Conservation (phyloP, 2,113 vertebrate species). For the Centrocercus urophasianus region DNA sequence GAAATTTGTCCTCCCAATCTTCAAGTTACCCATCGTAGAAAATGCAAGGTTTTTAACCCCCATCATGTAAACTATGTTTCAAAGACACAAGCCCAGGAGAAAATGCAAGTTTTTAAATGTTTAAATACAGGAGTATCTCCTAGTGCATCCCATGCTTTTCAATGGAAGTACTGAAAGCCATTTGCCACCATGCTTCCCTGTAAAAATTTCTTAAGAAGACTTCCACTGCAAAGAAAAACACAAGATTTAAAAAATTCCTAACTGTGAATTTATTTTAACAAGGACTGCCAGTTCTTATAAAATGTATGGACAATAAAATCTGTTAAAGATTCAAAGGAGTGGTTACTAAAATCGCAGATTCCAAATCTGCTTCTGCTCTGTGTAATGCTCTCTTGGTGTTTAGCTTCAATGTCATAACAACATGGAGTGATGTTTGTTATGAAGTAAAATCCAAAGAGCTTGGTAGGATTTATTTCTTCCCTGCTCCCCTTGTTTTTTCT, state of each 20-base stretch:
- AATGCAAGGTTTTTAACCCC: background rate
- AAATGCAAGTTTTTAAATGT: background rate
- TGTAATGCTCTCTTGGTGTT: background rate
- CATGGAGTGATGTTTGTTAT: background rate
- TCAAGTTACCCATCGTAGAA: background rate
- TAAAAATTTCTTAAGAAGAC: background rate
- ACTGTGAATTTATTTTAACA: background rate
- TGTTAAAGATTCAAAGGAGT: background rate
- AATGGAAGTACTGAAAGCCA: background rate
- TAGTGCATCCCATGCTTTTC: background rate
- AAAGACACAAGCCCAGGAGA: fast-evolving
- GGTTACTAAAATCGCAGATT: background rate
- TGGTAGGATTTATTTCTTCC: background rate
- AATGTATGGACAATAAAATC: background rate
- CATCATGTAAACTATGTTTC: background rate
- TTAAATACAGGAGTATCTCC: background rate
- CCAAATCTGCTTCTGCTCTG: background rate
- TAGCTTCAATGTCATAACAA: background rate
- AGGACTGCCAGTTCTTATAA: background rate
- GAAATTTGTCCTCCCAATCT: background rate
- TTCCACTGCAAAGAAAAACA: background rate
- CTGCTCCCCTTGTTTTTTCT: background rate
- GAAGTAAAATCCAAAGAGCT: background rate
- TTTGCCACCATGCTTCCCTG: fast-evolving
- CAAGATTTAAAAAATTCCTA: background rate